phyloP scores from a whole-genome alignment of 2,888 invertebrate genomes.

The Apoderus coryli region DNA sequence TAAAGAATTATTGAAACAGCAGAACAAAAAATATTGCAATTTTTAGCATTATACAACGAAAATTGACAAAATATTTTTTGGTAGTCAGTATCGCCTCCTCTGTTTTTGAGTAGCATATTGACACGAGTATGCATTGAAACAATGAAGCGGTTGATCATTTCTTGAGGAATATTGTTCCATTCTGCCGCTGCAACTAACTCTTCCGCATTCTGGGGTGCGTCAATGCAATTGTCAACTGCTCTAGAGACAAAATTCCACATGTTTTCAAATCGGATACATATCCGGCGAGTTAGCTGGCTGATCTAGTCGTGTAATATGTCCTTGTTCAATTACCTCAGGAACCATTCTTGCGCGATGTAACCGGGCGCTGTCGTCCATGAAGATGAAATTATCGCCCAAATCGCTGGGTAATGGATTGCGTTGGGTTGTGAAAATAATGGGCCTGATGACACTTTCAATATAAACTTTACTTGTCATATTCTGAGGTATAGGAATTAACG shows the following conservation, averaged over 20 bases:
- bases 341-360: too few species aligned
- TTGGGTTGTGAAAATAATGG: slow-evolving; percentile 8
- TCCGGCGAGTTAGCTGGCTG: slow-evolving; percentile 21
- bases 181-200: slow-evolving; percentile 11
- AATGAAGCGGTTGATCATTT: slow-evolving; percentile 12
- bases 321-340: slow-evolving; percentile 10
- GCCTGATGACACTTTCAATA: too few species aligned
- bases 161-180: slow-evolving; percentile 14
- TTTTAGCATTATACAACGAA: slow-evolving; percentile 21
- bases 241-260: slow-evolving; percentile 15
- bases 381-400: slow-evolving; percentile 10
- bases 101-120: too few species aligned
- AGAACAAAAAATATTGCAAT: too few species aligned
- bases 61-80: too few species aligned
- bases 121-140: slow-evolving; percentile 10
- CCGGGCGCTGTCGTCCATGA: slow-evolving; percentile 11
- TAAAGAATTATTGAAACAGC: too few species aligned
- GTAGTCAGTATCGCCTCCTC: too few species aligned
- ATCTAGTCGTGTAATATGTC: slow-evolving; percentile 11
- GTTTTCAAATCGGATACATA: slow-evolving; percentile 19
- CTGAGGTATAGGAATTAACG: slow-evolving; percentile 11
- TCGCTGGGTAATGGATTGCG: slow-evolving; percentile 8
- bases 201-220: slow-evolving; percentile 11
- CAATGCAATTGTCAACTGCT: slow-evolving; percentile 11
- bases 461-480: too few species aligned